Base-by-base conservation (phyloP, 2,797 vertebrate species). In the Hydrolagus colliei region DNA sequence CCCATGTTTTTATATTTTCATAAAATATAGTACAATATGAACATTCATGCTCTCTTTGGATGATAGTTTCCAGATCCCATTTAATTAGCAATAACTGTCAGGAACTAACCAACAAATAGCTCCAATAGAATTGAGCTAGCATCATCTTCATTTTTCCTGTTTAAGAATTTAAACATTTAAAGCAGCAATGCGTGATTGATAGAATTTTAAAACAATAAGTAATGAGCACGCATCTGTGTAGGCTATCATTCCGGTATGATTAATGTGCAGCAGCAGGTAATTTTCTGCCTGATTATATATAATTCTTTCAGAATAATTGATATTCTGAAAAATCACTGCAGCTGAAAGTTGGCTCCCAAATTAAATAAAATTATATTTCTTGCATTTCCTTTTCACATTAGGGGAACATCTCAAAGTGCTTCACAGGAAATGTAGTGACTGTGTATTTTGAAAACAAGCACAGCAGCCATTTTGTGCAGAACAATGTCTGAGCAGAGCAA, bases 161-260 rank as follows among this genome's bases (percentile, higher is more conserved):
- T 77, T 18, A n/a, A 20, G 16, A 61, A 77, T 59, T 77, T 77
- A n/a, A 52, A 77, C 20, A 77, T 59, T 77, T 77, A n/a, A 52
- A 77, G 41, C 41, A 52, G 52, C n/a, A 61, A 77, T 77, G 52
- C 9, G 18, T 77, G 16, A n/a, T 77, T 11, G 1, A 61, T 8
- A 61, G 52, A 4, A 3, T 77, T 77, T 61, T n/a, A n/a, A 77
- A 77, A 77, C 61, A 77, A 77, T 77, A 77, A 59, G 16, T n/a
- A 4, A 20, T 77, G 52, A 52, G 18, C 61, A 20, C 10, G 75
- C 52, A 77, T 35, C 75, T 77, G 75, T 18, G 52, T 52, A 52
- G 3, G 41, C 16, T 61, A 18, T 61, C 20, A 59, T 59, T 59
- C 20, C 32, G n/a, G 5, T 61, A 18, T 61, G 20, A 76, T 59